phyloP scores from a whole-genome alignment of 2,888 invertebrate species.

The Stegana nigrithorax region DNA sequence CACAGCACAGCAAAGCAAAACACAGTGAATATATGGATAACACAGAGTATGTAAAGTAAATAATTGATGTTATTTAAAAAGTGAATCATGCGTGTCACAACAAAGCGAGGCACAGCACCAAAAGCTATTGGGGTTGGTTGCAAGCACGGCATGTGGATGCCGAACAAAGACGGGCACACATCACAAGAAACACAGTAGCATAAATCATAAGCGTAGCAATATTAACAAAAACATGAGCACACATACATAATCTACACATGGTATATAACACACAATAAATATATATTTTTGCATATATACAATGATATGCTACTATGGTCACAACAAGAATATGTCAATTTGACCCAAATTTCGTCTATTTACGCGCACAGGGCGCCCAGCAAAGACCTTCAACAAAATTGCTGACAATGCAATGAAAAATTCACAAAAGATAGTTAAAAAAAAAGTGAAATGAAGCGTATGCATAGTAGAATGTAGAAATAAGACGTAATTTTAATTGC shows the following conservation, averaged over 20 bases:
- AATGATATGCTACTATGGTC: neutral
- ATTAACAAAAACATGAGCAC: neutral
- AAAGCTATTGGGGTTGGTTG: too few species aligned
- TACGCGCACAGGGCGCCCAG: conserved; percentile 2
- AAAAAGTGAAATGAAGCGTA: neutral
- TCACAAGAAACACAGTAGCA: neutral
- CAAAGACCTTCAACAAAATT: conserved; percentile 37
- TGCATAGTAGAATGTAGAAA: neutral
- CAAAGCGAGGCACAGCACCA: neutral
- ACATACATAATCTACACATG: too few species aligned
- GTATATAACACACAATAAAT: too few species aligned
- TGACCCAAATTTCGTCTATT: conserved; percentile 54
- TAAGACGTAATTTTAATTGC: neutral
- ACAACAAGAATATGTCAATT: conserved; percentile 25
- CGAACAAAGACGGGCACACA: neutral
- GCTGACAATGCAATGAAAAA: conserved; percentile 55
- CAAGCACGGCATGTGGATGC: neutral
- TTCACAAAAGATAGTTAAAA: neutral
- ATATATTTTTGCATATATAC: too few species aligned
- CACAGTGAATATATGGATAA: neutral
- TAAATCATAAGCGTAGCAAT: neutral
- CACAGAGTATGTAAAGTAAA: conserved; percentile 44
- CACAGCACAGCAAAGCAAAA: conserved; percentile 18
- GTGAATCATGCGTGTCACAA: conserved; percentile 50
- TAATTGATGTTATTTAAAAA: conserved; percentile 45